Conservation (phyloP, 2,888 invertebrate species). For the Acleris emargana region DNA sequence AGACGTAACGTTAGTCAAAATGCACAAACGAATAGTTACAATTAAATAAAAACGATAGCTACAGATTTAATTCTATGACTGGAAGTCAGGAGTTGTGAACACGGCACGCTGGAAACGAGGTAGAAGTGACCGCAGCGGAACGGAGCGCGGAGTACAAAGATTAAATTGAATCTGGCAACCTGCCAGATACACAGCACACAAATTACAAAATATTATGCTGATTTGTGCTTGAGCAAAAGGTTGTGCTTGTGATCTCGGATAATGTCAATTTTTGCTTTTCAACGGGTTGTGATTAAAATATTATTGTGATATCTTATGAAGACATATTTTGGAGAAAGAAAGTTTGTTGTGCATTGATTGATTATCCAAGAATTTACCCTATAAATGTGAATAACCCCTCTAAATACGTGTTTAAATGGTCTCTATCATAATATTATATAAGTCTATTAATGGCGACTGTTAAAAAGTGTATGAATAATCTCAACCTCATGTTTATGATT, state of each 20-base stretch:
- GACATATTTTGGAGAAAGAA: no score
- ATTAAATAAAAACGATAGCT: slow-evolving; percentile 15
- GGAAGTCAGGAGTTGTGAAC: slow-evolving; percentile 33
- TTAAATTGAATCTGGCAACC: slow-evolving; percentile 37
- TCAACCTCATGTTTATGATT: no score
- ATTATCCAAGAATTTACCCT: no score
- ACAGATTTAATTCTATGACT: slow-evolving; percentile 25
- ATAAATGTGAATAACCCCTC: no score
- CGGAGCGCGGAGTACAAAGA: slow-evolving; percentile 35
- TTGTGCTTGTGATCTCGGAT: slow-evolving; percentile 27
- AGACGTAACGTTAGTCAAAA: neutral
- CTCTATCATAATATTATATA: no score
- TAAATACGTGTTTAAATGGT: no score
- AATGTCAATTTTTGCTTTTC: slow-evolving; percentile 10
- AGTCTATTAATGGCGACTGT: no score
- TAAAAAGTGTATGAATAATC: no score
- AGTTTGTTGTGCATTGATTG: no score
- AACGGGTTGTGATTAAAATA: no score
- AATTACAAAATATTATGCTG: slow-evolving; percentile 38
- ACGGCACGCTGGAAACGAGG: slow-evolving; percentile 31
- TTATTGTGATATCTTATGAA: no score
- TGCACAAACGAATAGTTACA: slow-evolving; percentile 7
- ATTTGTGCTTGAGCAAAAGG: slow-evolving; percentile 34
- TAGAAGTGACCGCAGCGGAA: slow-evolving; percentile 37
- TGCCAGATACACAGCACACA: slow-evolving; percentile 32